Evolutionary conservation across 1,140 invertebrate genomes (phyloP).

Genomic region (Drosophila busckii): DNA sequence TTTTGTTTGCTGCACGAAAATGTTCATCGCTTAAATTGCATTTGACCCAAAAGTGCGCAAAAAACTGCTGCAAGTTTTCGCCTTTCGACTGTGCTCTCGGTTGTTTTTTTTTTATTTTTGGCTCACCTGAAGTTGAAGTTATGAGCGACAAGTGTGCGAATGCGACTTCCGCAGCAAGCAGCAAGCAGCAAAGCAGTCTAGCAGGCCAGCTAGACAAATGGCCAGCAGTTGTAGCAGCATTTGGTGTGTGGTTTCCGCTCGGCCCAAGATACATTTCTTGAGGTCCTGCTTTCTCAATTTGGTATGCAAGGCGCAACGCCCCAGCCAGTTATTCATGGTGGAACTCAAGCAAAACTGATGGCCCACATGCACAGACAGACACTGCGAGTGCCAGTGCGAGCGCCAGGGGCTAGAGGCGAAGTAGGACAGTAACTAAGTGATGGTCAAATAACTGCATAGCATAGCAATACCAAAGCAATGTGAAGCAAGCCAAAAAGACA

Average conservation of each 20-base stretch:
- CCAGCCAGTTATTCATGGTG: conserved; percentile 24
- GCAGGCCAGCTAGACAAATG: no score
- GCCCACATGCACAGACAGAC: conserved; percentile 33
- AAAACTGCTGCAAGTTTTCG: conserved; percentile 58
- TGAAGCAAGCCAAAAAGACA: no score
- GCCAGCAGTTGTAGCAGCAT: no score
- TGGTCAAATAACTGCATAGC: no score
- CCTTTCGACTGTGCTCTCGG: conserved; percentile 18
- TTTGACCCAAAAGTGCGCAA: conserved; percentile 41
- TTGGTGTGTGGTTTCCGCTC: conserved; percentile 20
- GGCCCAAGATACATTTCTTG: conserved; percentile 44
- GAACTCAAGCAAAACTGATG: conserved; percentile 13
- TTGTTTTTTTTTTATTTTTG: conserved; percentile 18
- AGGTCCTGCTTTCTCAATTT: conserved; percentile 24
- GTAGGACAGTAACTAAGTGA: no score
- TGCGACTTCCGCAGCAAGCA: conserved; percentile 44
- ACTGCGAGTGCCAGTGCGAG: no score
- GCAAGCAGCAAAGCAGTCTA: background rate
- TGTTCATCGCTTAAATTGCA: conserved; percentile 40
- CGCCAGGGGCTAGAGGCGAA: no score
- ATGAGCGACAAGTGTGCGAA: conserved; percentile 73
- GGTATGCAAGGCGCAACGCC: conserved; percentile 14
- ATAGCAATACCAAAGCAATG: no score
- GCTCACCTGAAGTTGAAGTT: conserved; percentile 59
- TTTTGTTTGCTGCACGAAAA: conserved; percentile 18